These are phyloP conservation scores for Eupithecia inturbata DNA, from an alignment of 2,888 invertebrate genomes.

Conservation along the genomic window DNA sequence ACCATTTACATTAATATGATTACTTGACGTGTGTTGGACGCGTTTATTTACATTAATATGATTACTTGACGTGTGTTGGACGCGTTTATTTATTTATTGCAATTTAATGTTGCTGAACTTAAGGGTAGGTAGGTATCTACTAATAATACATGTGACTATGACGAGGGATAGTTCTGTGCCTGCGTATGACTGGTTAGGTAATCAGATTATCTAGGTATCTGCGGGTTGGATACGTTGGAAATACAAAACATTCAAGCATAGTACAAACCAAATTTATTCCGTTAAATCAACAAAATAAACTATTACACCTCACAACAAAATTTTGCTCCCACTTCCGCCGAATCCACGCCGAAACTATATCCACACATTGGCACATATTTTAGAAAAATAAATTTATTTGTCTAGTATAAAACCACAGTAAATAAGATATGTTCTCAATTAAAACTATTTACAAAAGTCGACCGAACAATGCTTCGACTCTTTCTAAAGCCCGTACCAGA, in stretches of 20 bases:
- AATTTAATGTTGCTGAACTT: too few relatives aligned
- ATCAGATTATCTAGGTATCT: too few relatives aligned
- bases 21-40: too few relatives aligned
- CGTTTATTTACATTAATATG: too few relatives aligned
- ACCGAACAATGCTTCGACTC: slow-evolving; percentile 31
- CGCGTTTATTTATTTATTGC: too few relatives aligned
- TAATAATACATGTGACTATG: too few relatives aligned
- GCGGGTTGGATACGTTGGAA: neutral
- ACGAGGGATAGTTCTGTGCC: too few relatives aligned
- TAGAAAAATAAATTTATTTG: slow-evolving; percentile 47
- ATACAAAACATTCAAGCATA: slow-evolving; percentile 34
- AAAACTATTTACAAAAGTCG: slow-evolving; percentile 45
- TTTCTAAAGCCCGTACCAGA: slow-evolving; percentile 22
- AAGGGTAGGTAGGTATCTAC: too few relatives aligned
- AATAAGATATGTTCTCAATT: slow-evolving; percentile 47
- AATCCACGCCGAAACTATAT: slow-evolving; percentile 35
- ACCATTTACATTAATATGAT: too few relatives aligned
- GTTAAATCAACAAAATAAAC: slow-evolving; percentile 50
- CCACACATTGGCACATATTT: slow-evolving; percentile 47
- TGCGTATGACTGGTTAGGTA: too few relatives aligned
- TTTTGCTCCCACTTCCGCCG: slow-evolving; percentile 42
- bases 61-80: too few relatives aligned
- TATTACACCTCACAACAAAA: slow-evolving; percentile 46
- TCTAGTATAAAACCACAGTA: slow-evolving; percentile 45
- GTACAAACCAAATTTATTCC: slow-evolving; percentile 50